Base-by-base conservation (phyloP, 2,888 invertebrate genomes). In the Ryuthela nishihirai region DNA sequence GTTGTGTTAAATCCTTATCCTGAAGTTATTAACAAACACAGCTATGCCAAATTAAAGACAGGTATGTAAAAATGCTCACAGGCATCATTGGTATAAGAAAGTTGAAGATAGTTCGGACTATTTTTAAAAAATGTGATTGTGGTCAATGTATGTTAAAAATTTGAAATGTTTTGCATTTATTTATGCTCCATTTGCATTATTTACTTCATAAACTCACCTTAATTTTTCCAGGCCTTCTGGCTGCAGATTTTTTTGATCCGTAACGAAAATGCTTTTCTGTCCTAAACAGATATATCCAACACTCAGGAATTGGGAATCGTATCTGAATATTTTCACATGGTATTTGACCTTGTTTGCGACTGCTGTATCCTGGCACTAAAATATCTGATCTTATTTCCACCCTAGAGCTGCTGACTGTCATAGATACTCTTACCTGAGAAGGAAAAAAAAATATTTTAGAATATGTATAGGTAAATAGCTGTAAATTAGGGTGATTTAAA, bases 251-350 rank as follows among this genome's bases (percentile, higher is more conserved):
- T 24, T 95, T 88, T n/a, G 94, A 93, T 15, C 95, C 95, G 74
- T 94, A 94, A 71, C 94, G 83, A 76, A 98, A 98, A 75, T 97
- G 91, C 72, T 95, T 95, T 76, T 99, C 99, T 39, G 95, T 94
- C 62, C 99, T 83, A 79, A 99, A 99, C 72, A 98, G 80, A 77
- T 99, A 99, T 72, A 99, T 97, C 99, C 99, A 99, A 72, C 92
- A 90, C 77, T 99, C 98, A 18, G 99, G 99, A 70, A 99, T 92
- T 12, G 98, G 98, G 75, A 99, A 90, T 50, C 91, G 82, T 52
- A 99, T 87, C 75, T 88, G 85, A 25, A 99, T 97, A 77, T 99
- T 97, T 77, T 97, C 94, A 77, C 95, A 97, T 25, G 95, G 95
- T 52, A 76, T 74, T 77, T 97, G 95, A 0, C 95, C 93, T 65